These are phyloP conservation scores for Etia nguti DNA, from an alignment of 2,113 vertebrate species.

Conservation along the genomic window DNA sequence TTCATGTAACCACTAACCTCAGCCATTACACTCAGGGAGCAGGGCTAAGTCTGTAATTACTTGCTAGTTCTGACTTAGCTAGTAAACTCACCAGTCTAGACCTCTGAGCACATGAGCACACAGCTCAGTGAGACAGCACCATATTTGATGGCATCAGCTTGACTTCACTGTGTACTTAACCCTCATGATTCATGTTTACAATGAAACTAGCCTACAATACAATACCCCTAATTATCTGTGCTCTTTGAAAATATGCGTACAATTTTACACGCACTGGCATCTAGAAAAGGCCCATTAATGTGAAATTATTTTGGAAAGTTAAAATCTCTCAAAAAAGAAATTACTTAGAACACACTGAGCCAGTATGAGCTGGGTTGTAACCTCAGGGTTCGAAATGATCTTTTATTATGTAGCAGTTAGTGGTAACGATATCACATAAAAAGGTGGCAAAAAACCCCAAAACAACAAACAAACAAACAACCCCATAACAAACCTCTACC, in stretches of 20 bases:
- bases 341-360: not conserved
- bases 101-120: not conserved
- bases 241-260: not conserved
- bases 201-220: not conserved
- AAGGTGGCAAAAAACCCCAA: not conserved
- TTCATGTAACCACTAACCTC: fast-evolving
- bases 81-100: not conserved
- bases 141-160: not conserved
- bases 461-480: not conserved
- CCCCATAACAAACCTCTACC: not conserved
- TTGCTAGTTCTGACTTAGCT: not conserved
- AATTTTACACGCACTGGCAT: not conserved
- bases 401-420: slow-evolving; percentile 74
- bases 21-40: too few species aligned
- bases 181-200: not conserved
- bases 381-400: slow-evolving; percentile 73
- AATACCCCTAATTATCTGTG: not conserved
- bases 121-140: not conserved
- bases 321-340: not conserved
- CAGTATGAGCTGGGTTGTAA: slow-evolving; percentile 65
- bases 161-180: not conserved
- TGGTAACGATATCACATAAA: slow-evolving; percentile 68
- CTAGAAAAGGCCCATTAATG: not conserved
- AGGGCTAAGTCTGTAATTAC: not conserved
- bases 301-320: not conserved